phyloP scores from a whole-genome alignment of 2,888 invertebrate species.

The Ophion costatus region DNA sequence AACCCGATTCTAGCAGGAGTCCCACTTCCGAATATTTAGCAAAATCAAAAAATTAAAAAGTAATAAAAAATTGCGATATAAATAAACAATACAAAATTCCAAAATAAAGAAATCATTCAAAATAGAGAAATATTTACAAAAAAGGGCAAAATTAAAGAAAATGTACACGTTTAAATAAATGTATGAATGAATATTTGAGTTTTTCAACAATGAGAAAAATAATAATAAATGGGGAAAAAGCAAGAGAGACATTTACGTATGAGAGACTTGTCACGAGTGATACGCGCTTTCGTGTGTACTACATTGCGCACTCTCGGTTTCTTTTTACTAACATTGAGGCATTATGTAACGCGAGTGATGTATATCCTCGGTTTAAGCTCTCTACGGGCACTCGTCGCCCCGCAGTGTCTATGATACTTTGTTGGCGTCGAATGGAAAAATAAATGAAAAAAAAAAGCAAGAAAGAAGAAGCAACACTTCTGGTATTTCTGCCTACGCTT shows the following conservation, averaged over 20 bases:
- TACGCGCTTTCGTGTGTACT: constrained; percentile 41
- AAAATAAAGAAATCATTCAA: constrained; percentile 29
- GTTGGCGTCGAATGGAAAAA: constrained; percentile 39
- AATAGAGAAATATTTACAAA: not conserved
- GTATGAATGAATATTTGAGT: not conserved
- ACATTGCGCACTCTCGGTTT: constrained; percentile 51
- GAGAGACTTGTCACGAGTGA: constrained; percentile 51
- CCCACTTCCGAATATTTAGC: too few species aligned
- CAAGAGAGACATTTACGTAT: constrained; percentile 8
- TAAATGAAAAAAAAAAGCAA: constrained; percentile 16
- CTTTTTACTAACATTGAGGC: constrained; percentile 47
- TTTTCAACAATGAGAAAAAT: not conserved
- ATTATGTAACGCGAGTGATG: constrained; percentile 58
- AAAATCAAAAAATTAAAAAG: not conserved
- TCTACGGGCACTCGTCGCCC: constrained; percentile 40
- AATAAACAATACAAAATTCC: not conserved
- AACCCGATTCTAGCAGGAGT: too few species aligned
- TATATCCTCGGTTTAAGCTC: constrained; percentile 40
- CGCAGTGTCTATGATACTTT: constrained; percentile 44
- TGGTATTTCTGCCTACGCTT: constrained; percentile 42
- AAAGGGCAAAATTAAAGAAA: not conserved
- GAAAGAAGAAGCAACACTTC: constrained; percentile 5
- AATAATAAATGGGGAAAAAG: constrained; percentile 20
- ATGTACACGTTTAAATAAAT: not conserved
- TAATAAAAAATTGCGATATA: not conserved